Base-by-base conservation (phyloP, 2,888 invertebrate species). In the Poecilus cupreus region DNA sequence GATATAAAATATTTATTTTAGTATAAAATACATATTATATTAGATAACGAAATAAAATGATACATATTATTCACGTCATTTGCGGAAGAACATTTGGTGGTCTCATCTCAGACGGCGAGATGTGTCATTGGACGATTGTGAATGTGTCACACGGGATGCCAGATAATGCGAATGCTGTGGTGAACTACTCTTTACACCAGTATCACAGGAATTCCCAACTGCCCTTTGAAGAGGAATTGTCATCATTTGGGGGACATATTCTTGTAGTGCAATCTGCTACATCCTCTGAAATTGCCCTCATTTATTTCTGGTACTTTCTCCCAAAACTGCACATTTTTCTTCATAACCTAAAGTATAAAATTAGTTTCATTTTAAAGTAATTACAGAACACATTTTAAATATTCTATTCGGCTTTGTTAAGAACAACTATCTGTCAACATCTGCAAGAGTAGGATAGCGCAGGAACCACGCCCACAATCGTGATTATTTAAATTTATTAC, bases 211-310 rank as follows among this genome's bases (percentile, higher is more conserved):
- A 68, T 68, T 68, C 64, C 64, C 64, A 32, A 32, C 18, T 68
- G 64, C 37, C 18, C 37, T 24, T 32, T 60, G 26, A 32, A 60
- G 32, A 60, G 13, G 8, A 60, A 60, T 60, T 60, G 26, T 60
- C 32, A 60, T 60, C 11, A 68, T 68, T 68, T 68, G 64, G 37
- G 32, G 64, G 11, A 68, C 37, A 68, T 16, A 68, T 68, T 68
- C 18, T 51, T 51, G 10, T 68, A 60, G 26, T 37, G 18, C 18
- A 68, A 68, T 37, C 37, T 68, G 37, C 32, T 13, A 68, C 11
- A 68, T 68, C 13, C 32, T 37, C 8, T 10, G 18, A 18, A 32
- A 68, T 32, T 10, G 8, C 64, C 11, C 18, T 18, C 64, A 68
- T 68, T 37, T 68, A 68, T 68, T 68, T 68, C 37, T 60, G 11